Conservation (phyloP, 2,113 vertebrate genomes). For the Perca schrenkii region DNA sequence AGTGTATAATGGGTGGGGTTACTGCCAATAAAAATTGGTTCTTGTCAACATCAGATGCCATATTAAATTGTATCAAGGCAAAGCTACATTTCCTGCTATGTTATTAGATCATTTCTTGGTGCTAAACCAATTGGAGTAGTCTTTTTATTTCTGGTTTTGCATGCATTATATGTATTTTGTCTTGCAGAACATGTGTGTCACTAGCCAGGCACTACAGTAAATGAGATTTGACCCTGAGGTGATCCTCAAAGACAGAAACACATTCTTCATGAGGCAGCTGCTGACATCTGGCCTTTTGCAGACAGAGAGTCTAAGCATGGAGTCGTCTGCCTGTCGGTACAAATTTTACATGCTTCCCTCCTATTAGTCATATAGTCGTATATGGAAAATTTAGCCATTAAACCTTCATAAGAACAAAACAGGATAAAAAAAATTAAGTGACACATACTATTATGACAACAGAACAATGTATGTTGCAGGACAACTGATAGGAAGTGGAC, state of each 20-base stretch:
- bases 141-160: neutral
- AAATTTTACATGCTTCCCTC: neutral
- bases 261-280: slow-evolving; percentile 22
- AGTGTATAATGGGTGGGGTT: neutral
- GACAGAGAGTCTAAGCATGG: neutral
- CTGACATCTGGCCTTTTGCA: slow-evolving; percentile 1
- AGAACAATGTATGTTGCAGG: neutral
- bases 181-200: neutral
- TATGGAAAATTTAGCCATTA: neutral
- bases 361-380: neutral
- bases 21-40: neutral
- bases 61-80: neutral
- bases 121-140: neutral
- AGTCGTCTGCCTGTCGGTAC: neutral
- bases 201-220: neutral
- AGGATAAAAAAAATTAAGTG: neutral
- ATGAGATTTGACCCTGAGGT: slow-evolving; percentile 27
- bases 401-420: neutral
- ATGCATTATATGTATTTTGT: neutral
- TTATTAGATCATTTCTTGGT: neutral
- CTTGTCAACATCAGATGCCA: neutral
- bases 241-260: slow-evolving; percentile 23
- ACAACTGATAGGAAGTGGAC: neutral
- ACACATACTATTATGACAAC: neutral
- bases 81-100: neutral